phyloP scores from a whole-genome alignment of 2,113 vertebrate species.

The Indicator maculatus region DNA sequence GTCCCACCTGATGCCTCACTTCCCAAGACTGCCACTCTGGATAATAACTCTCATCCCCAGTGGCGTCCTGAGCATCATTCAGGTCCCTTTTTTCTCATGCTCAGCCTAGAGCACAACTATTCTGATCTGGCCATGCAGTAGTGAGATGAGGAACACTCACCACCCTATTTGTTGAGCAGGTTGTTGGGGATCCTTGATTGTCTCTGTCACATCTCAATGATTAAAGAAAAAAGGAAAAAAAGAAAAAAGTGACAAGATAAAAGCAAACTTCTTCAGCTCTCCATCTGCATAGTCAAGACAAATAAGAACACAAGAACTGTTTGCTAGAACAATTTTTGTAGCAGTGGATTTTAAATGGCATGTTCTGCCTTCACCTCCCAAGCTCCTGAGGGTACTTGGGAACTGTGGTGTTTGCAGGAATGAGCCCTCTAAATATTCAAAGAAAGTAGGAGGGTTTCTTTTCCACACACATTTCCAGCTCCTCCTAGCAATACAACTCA shows the following conservation, averaged over 20 bases:
- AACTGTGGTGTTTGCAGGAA: fast-evolving
- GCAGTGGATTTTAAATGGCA: background rate
- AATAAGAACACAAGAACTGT: background rate
- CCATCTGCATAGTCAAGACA: background rate
- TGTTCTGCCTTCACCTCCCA: background rate
- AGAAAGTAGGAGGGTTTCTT: background rate
- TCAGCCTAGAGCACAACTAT: background rate
- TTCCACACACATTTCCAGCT: background rate
- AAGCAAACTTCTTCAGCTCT: background rate
- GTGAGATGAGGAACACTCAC: background rate
- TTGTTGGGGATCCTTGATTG: background rate
- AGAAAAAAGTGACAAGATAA: background rate
- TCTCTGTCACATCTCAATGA: background rate
- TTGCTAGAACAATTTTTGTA: background rate
- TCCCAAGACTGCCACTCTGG: background rate
- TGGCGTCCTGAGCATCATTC: background rate
- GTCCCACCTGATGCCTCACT: background rate
- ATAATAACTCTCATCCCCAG: background rate
- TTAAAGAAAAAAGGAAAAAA: background rate
- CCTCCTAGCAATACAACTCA: background rate
- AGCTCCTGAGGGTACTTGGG: background rate
- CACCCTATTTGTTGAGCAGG: fast-evolving
- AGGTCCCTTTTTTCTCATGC: background rate
- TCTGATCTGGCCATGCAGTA: background rate
- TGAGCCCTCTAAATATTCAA: background rate